These are phyloP conservation scores for Chymomyza fuscimana DNA, from an alignment of 2,888 invertebrate species.

Conservation along the genomic window DNA sequence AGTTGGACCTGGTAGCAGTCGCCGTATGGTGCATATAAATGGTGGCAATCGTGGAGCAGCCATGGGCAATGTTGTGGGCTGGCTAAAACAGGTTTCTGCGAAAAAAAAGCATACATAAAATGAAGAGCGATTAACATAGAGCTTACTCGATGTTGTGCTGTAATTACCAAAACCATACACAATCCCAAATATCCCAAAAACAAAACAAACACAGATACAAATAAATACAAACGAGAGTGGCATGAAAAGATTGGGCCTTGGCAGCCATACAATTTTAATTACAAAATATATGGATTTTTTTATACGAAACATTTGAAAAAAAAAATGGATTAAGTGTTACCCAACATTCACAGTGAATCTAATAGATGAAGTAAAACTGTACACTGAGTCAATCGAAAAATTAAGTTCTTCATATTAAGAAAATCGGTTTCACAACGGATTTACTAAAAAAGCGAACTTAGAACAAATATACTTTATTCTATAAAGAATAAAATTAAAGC, in stretches of 20 bases:
- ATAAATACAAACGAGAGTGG: not conserved
- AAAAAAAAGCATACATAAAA: conserved; percentile 13
- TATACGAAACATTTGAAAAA: too few species aligned
- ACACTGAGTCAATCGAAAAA: too few species aligned
- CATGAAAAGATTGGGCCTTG: not conserved
- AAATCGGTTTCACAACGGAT: too few species aligned
- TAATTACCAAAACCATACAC: conserved; percentile 9
- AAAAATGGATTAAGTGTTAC: too few species aligned
- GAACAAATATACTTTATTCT: too few species aligned
- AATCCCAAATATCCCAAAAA: not conserved
- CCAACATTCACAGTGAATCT: too few species aligned
- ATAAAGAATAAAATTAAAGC: too few species aligned
- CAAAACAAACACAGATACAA: not conserved
- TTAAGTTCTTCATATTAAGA: too few species aligned
- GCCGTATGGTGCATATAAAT: conserved; percentile 82
- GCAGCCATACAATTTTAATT: not conserved
- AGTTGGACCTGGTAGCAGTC: conserved; percentile 41
- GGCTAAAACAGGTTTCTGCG: conserved; percentile 87
- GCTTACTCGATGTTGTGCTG: conserved; percentile 10
- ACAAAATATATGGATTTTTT: too few species aligned
- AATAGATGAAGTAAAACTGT: too few species aligned
- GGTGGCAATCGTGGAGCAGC: conserved; percentile 81
- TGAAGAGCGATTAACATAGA: conserved; percentile 7
- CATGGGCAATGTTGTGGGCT: conserved; percentile 89
- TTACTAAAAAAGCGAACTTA: too few species aligned